A percentile compares a stretch with the other conserved stretches of the same genome.
Conservation (phyloP, 2,113 vertebrate species). For the Scophthalmus maximus region DNA sequence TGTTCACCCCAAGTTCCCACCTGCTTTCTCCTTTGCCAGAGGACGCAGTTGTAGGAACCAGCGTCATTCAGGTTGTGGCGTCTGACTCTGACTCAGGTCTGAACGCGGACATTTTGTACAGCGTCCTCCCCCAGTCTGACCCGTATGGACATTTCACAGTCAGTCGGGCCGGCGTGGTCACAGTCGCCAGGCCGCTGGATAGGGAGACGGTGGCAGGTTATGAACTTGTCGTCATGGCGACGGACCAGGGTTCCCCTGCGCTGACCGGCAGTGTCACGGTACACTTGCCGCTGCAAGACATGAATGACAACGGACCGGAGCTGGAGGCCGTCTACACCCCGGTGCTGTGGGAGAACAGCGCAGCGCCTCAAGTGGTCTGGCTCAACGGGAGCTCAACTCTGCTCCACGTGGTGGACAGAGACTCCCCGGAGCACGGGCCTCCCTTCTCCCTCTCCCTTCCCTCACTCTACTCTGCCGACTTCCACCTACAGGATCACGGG, state of each 20-base stretch:
- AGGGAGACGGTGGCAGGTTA: slow-evolving; percentile 82
- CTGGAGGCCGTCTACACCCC: slow-evolving; percentile 86
- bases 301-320: slow-evolving; percentile 90
- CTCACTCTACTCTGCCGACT: slow-evolving; percentile 79
- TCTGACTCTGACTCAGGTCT: slow-evolving; percentile 85
- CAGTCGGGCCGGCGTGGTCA: slow-evolving; percentile 80
- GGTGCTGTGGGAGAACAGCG: slow-evolving; percentile 87
- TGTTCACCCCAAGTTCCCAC: slow-evolving; percentile 82
- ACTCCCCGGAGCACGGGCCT: slow-evolving; percentile 85
- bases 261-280: slow-evolving; percentile 84
- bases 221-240: slow-evolving; percentile 85
- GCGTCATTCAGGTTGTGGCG: slow-evolving; percentile 83
- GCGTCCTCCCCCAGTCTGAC: slow-evolving; percentile 84
- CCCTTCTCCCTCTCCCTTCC: slow-evolving; percentile 86
- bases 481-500: slow-evolving; percentile 88
- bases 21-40: slow-evolving; percentile 82
- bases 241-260: slow-evolving; percentile 84
- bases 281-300: slow-evolving; percentile 84
- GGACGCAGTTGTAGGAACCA: slow-evolving; percentile 82
- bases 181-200: slow-evolving; percentile 83
- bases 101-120: slow-evolving; percentile 87
- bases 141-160: slow-evolving; percentile 82
- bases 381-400: slow-evolving; percentile 85
- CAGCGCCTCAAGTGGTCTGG: slow-evolving; percentile 83
- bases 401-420: slow-evolving; percentile 84